Conservation (phyloP, 2,888 invertebrate species). For the Synergus laeviventris region DNA sequence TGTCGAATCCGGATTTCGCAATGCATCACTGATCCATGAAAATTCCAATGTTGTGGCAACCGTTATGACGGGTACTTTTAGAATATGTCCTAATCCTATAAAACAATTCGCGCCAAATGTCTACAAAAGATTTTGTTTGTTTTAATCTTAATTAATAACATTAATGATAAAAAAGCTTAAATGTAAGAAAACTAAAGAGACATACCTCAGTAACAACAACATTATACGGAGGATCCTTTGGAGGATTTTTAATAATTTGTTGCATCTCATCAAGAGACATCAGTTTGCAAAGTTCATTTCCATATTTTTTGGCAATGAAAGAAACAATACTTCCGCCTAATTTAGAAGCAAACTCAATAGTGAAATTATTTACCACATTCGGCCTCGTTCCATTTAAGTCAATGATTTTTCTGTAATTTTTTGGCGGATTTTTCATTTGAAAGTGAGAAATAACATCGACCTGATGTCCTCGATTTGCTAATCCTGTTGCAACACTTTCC, state of each 20-base stretch:
- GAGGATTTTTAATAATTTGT: conserved; percentile 60
- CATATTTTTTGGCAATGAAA: conserved; percentile 45
- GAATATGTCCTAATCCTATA: conserved; percentile 55
- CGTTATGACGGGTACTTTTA: conserved; percentile 52
- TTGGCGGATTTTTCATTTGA: conserved; percentile 64
- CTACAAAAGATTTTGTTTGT: conserved; percentile 42
- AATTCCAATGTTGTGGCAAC: conserved; percentile 45
- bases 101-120: conserved; percentile 54
- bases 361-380: conserved; percentile 57
- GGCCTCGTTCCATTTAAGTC: conserved; percentile 56
- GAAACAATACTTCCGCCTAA: not conserved
- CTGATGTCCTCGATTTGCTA: conserved; percentile 76
- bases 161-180: conserved; percentile 5
- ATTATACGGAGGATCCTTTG: conserved; percentile 64
- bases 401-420: conserved; percentile 71
- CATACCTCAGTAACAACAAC: conserved; percentile 63
- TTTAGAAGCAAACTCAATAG: conserved; percentile 54
- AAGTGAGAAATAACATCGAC: conserved; percentile 73
- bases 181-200: not conserved
- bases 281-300: conserved; percentile 56
- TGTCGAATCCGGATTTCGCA: conserved; percentile 6
- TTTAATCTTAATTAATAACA: too few relatives aligned
- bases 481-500: conserved; percentile 72
- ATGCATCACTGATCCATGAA: conserved; percentile 47
- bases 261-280: conserved; percentile 57